Evolutionary conservation across 2,797 vertebrate genomes (phyloP).

Genomic region (Mastacembelus armatus): DNA sequence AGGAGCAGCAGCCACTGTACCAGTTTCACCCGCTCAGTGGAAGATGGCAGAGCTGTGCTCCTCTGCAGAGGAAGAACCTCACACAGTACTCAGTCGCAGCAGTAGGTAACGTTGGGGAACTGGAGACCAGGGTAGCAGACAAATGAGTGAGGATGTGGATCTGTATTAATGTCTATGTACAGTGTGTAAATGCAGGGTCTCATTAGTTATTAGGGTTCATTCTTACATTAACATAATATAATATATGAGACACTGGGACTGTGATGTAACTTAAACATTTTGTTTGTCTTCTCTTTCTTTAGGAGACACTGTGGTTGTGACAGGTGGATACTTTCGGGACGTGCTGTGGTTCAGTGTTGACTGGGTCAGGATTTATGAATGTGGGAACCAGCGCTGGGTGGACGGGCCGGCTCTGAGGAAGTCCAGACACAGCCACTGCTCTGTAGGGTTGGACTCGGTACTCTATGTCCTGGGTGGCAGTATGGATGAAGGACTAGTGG

Average conservation of each 20-base stretch:
- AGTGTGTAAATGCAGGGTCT: neutral
- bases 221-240: neutral
- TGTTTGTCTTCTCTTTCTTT: constrained; percentile 17
- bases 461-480: constrained; percentile 90
- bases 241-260: neutral
- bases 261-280: neutral
- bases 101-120: constrained; percentile 85
- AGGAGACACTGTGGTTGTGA: constrained; percentile 90
- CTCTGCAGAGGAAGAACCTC: constrained; percentile 89
- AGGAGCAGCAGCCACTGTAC: constrained; percentile 87
- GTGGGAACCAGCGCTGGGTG: constrained; percentile 84
- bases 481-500: constrained; percentile 85
- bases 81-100: constrained; percentile 90
- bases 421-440: constrained; percentile 90
- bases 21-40: constrained; percentile 87
- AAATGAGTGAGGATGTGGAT: neutral
- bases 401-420: constrained; percentile 88
- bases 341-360: constrained; percentile 92
- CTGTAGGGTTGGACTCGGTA: constrained; percentile 80
- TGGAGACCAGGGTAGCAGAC: neutral
- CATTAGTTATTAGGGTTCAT: neutral
- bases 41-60: constrained; percentile 87
- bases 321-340: constrained; percentile 90
- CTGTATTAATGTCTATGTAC: neutral
- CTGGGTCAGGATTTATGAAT: constrained; percentile 89